phyloP scores from a whole-genome alignment of 2,113 vertebrate species.

The Progne subis region DNA sequence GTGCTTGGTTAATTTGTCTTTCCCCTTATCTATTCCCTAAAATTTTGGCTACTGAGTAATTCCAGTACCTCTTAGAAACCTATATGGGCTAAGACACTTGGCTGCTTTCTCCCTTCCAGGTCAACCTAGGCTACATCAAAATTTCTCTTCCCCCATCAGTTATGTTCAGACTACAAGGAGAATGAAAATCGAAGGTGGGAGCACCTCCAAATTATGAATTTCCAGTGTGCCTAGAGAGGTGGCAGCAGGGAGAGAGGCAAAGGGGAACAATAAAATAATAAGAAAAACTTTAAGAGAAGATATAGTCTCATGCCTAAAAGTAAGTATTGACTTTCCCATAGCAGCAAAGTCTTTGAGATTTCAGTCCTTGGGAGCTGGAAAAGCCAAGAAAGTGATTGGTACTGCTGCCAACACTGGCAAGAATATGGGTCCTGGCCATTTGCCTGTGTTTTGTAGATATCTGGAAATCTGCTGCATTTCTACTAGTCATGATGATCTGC shows the following conservation, averaged over 20 bases:
- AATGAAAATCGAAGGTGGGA: not conserved
- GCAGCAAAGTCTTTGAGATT: not conserved
- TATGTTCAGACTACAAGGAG: not conserved
- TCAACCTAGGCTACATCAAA: not conserved
- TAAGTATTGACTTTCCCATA: not conserved
- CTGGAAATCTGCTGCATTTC: not conserved
- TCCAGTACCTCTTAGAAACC: not conserved
- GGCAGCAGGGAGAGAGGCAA: not conserved
- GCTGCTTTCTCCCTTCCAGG: not conserved
- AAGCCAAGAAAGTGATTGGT: not conserved
- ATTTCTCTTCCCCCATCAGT: not conserved
- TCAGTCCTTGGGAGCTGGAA: not conserved
- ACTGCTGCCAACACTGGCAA: fast-evolving
- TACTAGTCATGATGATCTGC: not conserved
- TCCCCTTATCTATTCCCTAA: not conserved
- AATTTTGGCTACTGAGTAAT: not conserved
- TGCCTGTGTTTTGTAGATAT: not conserved
- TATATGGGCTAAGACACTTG: not conserved
- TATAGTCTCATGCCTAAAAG: not conserved
- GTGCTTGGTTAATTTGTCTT: not conserved
- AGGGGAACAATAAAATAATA: not conserved
- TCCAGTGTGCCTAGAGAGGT: not conserved
- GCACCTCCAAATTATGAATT: not conserved
- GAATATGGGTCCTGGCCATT: not conserved
- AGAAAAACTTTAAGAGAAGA: not conserved